These are phyloP conservation scores for Xerus rutilus DNA, from an alignment of 2,797 vertebrate genomes.

Conservation along the genomic window DNA sequence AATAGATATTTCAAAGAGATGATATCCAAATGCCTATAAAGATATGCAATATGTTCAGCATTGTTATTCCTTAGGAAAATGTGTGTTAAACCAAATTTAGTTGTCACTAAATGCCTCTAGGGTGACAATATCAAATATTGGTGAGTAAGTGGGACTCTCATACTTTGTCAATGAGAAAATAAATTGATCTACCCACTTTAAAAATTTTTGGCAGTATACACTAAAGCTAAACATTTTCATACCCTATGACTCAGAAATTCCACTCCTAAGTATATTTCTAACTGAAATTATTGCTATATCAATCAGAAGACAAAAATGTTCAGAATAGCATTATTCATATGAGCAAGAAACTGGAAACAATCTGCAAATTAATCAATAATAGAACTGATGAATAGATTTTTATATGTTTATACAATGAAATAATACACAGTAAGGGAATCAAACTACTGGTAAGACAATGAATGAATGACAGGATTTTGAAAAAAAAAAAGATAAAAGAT, in stretches of 20 bases:
- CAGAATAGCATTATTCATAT: not conserved
- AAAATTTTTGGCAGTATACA: not conserved
- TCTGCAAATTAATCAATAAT: not conserved
- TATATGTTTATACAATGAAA: not conserved
- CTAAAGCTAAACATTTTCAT: not conserved
- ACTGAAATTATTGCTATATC: not conserved
- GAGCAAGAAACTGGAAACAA: not conserved
- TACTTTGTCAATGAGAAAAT: not conserved
- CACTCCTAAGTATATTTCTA: not conserved
- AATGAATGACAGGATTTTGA: not conserved
- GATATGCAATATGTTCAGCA: not conserved
- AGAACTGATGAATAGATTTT: not conserved
- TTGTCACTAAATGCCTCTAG: not conserved
- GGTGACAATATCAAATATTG: not conserved
- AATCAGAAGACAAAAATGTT: slow-evolving; percentile 28
- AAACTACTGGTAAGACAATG: not conserved
- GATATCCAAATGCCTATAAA: not conserved
- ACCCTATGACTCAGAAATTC: slow-evolving; percentile 48
- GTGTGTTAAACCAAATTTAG: not conserved
- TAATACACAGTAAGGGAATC: not conserved
- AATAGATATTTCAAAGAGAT: not conserved
- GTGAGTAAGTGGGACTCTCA: not conserved
- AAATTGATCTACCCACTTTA: not conserved
- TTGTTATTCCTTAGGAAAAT: not conserved
- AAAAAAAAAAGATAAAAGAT: not conserved